Evolutionary conservation across 1,140 invertebrate species (phyloP), one percentile per base, ranked within the genome.

Genomic region (Brachionus asplanchnoidis): DNA sequence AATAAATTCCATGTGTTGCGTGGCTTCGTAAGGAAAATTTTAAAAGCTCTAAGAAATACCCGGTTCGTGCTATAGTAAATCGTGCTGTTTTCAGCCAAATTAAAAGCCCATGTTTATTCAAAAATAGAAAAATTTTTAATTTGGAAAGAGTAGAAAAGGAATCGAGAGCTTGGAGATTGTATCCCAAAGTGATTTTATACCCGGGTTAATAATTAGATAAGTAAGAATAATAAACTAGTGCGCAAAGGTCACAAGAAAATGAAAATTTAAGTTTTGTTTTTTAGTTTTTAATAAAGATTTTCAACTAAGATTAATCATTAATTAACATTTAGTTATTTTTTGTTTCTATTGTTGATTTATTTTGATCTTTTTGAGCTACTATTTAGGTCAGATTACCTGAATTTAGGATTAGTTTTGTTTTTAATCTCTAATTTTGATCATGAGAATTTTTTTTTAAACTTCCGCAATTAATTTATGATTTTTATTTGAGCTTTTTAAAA

Each of bases 241-340:
- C n/a, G 20, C 12, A 73, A 73, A 73, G 17, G 17, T n/a, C 68
- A 40, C 8, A 44, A 73, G 36, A 40, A 40, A 73, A 8, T 17
- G 17, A 73, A 73, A 17, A 42, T 40, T 42, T 17, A 40, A 40
- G 40, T 42, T 40, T 73, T 17, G 40, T 73, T 73, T 73, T 73
- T 73, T n/a, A n/a, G 20, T 42, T 42, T 42, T 73, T 73, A 42
- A 11, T 14, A 42, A 73, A 73, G 68, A 73, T 73, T 73, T 73
- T 44, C n/a, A 42, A 40, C 40, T 42, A 73, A 73, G 68, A 73
- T 73, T 73, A 73, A 42, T 73, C 32, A 73, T 73, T 73, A 73
- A 73, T 73, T 73, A 73, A 73, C 68, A 73, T 73, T 73, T 73
- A 73, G 40, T 14, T 40, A 42, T 73, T 73, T 40, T 73, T 73